Percentiles rank a stretch among this genome's conserved stretches.
phyloP scores from a whole-genome alignment of 2,113 vertebrate species.

The Zosterops lateralis region DNA sequence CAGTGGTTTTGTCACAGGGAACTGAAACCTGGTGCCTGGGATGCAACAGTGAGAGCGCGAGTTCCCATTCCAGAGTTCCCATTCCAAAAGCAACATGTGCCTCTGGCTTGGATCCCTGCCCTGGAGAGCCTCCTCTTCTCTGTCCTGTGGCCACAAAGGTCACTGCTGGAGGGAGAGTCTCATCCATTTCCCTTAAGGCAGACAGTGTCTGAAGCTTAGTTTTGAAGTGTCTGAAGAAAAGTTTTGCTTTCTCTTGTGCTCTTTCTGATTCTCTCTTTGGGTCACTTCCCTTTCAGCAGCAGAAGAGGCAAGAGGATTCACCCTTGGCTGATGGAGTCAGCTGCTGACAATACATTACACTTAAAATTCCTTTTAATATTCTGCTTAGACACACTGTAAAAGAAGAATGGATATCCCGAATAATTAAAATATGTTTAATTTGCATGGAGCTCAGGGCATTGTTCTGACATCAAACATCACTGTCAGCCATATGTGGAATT shows the following conservation, averaged over 20 bases:
- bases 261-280: background rate
- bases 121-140: background rate
- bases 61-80: background rate
- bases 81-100: background rate
- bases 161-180: background rate
- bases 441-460: conserved; percentile 79
- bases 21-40: background rate
- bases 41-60: background rate
- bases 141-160: background rate
- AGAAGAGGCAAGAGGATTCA: conserved; percentile 1
- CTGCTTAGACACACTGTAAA: conserved; percentile 55
- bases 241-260: background rate
- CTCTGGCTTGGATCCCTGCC: background rate
- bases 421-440: conserved; percentile 84
- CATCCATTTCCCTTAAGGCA: background rate
- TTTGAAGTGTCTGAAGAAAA: background rate
- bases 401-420: conserved; percentile 72
- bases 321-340: background rate
- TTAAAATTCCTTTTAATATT: conserved; percentile 68
- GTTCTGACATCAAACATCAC: conserved; percentile 88
- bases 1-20: background rate
- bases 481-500: conserved; percentile 80
- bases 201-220: background rate
- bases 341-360: conserved; percentile 35
- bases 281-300: background rate